These are phyloP conservation scores for Halocynthia roretzi DNA, from an alignment of 23 tunicate genomes.

Conservation along the genomic window DNA sequence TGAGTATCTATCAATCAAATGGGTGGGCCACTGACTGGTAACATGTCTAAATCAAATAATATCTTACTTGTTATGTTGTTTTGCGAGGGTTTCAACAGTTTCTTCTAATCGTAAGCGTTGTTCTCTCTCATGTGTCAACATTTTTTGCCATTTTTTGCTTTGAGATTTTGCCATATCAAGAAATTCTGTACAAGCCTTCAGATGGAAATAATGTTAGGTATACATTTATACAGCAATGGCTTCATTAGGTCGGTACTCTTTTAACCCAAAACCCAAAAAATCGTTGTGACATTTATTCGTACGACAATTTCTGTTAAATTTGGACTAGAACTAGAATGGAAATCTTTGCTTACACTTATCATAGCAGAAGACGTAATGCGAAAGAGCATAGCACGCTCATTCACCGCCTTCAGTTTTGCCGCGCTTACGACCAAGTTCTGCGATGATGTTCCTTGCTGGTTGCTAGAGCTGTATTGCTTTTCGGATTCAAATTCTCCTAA, in stretches of 20 bases:
- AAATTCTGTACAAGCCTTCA: slow-evolving; percentile 55
- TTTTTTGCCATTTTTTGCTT: slow-evolving; percentile 89
- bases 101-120: slow-evolving; percentile 92
- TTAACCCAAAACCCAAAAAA: too few species aligned
- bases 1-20: too few species aligned
- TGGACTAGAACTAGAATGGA: too few species aligned
- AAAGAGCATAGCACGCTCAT: slow-evolving; percentile 79
- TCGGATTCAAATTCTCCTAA: slow-evolving; percentile 75
- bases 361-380: slow-evolving; percentile 87
- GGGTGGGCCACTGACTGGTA: too few species aligned
- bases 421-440: background rate
- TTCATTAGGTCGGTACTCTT: too few species aligned
- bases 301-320: background rate
- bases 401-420: slow-evolving; percentile 61
- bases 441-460: background rate
- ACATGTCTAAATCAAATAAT: background rate
- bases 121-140: slow-evolving; percentile 77
- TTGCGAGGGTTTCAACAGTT: slow-evolving; percentile 93
- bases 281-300: too few species aligned
- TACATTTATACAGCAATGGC: too few species aligned
- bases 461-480: background rate
- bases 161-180: slow-evolving; percentile 71
- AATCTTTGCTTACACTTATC: slow-evolving; percentile 35
- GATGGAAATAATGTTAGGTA: too few species aligned
- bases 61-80: slow-evolving; percentile 66